Conservation (phyloP, 2,113 vertebrate species). For the Charina bottae region DNA sequence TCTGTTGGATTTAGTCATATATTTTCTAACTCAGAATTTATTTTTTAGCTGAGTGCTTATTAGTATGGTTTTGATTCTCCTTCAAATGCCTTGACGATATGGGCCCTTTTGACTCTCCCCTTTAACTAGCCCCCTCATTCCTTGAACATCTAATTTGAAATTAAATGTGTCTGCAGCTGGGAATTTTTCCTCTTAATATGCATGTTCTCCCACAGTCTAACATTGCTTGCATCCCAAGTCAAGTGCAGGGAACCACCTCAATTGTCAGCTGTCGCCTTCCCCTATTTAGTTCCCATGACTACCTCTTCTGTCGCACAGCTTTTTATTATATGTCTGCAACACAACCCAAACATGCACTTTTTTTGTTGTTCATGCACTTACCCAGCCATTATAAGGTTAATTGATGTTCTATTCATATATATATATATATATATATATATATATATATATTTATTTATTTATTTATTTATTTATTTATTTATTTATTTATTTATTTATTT, state of each 20-base stretch:
- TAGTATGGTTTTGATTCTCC: neutral
- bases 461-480: too few species aligned
- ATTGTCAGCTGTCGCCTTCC: neutral
- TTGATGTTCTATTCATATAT: neutral
- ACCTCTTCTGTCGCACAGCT: neutral
- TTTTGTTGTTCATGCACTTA: too few species aligned
- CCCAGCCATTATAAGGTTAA: neutral
- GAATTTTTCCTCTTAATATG: neutral
- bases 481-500: too few species aligned
- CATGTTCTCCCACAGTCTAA: neutral
- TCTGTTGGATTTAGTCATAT: neutral
- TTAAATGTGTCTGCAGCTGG: neutral
- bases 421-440: neutral
- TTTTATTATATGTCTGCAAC: neutral
- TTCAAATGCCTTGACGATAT: neutral
- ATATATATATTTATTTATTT: too few species aligned
- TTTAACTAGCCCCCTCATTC: neutral
- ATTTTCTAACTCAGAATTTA: neutral
- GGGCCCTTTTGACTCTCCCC: neutral
- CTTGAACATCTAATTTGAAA: neutral
- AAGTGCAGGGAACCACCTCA: neutral
- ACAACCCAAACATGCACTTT: neutral
- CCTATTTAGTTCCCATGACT: neutral
- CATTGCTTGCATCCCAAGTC: neutral
- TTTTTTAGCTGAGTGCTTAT: neutral